Evolutionary conservation across 2,888 invertebrate genomes (phyloP).

Genomic region (Abrostola tripartita): DNA sequence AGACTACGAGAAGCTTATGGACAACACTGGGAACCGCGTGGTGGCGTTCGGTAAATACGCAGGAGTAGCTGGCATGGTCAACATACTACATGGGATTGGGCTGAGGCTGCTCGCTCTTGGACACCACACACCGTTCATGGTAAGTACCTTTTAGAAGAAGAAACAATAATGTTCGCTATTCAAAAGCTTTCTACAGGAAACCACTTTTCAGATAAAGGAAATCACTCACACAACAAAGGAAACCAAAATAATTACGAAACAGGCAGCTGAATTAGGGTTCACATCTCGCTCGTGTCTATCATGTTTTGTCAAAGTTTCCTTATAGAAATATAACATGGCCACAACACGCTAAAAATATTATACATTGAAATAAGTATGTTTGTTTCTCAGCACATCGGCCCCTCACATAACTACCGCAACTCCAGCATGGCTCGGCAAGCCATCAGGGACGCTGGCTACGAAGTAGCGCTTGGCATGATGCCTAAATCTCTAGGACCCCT

Average conservation of each 20-base stretch:
- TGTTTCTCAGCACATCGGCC: slow-evolving; percentile 94
- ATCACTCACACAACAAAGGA: too few relatives aligned
- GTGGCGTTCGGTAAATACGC: slow-evolving; percentile 99
- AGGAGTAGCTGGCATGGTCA: slow-evolving; percentile 99
- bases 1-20: slow-evolving; percentile 99
- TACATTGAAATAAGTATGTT: neutral
- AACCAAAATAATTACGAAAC: too few relatives aligned
- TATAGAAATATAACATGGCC: too few relatives aligned
- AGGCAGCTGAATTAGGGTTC: too few relatives aligned
- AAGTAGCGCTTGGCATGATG: slow-evolving; percentile 98
- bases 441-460: slow-evolving; percentile 99
- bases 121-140: slow-evolving; percentile 99
- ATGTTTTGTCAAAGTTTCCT: too few relatives aligned
- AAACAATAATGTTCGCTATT: too few relatives aligned
- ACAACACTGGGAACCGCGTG: slow-evolving; percentile 95
- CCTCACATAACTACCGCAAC: slow-evolving; percentile 99
- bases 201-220: too few relatives aligned
- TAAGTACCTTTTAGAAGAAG: slow-evolving; percentile 66
- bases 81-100: slow-evolving; percentile 99
- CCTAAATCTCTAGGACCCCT: slow-evolving; percentile 99
- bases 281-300: too few relatives aligned
- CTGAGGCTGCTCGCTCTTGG: slow-evolving; percentile 97
- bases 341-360: too few relatives aligned
- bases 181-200: neutral
- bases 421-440: slow-evolving; percentile 99